Evolutionary conservation across 2,888 invertebrate genomes (phyloP), one percentile per base, ranked within the genome.

Genomic region (Leptopilina syphax): DNA sequence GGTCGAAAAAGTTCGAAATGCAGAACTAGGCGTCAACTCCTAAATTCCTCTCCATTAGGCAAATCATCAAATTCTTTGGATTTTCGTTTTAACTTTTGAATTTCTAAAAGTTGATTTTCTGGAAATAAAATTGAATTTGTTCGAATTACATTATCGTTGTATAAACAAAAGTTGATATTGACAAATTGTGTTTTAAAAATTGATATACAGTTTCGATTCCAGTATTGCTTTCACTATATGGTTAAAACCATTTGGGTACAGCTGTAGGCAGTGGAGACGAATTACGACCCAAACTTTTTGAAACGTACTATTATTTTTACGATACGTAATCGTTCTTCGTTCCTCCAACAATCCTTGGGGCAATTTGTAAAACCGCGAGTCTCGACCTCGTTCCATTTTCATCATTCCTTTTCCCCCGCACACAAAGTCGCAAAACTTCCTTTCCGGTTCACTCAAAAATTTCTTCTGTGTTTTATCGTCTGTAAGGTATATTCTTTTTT

Each of bases 221-320:
- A 34, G 34, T 34, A 34, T 47, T 44, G n/a, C 44, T 67, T 67
- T n/a, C 47, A 67, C 9, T 60, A n/a, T 4, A 3, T n/a, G n/a
- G 18, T 2, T 12, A 12, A 50, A 50, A 70, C 50, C 12, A 50
- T 9, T 47, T 44, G 34, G 34, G 47, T 68, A 44, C 47, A 10
- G 68, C 68, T 27, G 13, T 13, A 54, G 50, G 70, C 27, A 10
- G 13, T 54, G 8, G 27, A 27, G 12, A 70, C 70, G 34, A 54
- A 70, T 70, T 54, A 70, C 27, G 27, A 24, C 70, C 27, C 54
- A 70, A 70, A 50, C 27, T 50, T 50, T 50, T 50, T 24, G 24
- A 70, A 24, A 70, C 68, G 24, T 50, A 70, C 68, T 50, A 70
- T 70, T 70, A 70, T 70, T 54, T 54, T 54, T 54, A 70, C 50